phyloP scores from a whole-genome alignment of 2,797 vertebrate genomes.

The Typhlichthys eigenmanni region DNA sequence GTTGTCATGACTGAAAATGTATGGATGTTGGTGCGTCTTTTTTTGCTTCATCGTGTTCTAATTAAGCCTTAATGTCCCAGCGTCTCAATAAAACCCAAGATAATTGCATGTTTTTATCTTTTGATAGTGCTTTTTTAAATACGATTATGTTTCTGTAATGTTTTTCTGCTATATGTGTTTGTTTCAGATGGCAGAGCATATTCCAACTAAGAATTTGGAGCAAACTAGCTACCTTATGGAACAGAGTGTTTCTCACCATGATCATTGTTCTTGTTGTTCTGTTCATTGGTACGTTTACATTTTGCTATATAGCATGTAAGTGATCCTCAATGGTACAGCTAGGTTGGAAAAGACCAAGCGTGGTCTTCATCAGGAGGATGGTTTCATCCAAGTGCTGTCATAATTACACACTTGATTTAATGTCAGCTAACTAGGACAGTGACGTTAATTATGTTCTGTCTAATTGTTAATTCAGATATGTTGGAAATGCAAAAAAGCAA shows the following conservation, averaged over 20 bases:
- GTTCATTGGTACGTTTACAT: slow-evolving; percentile 85
- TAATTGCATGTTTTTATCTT: background rate
- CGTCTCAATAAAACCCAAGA: too few species aligned
- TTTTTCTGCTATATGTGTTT: background rate
- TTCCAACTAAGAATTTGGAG: slow-evolving; percentile 85
- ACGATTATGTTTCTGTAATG: background rate
- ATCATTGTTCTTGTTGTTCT: slow-evolving; percentile 89
- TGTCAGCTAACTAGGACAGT: too few species aligned
- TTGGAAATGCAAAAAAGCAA: too few species aligned
- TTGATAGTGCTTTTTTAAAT: background rate
- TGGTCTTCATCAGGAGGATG: too few species aligned
- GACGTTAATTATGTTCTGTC: too few species aligned
- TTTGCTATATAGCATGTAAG: too few species aligned
- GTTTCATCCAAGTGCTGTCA: too few species aligned
- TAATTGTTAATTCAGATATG: too few species aligned
- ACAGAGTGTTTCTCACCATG: slow-evolving; percentile 90
- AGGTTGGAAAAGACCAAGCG: too few species aligned
- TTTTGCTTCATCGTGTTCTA: background rate
- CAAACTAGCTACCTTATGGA: slow-evolving; percentile 84
- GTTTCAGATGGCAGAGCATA: slow-evolving; percentile 68
- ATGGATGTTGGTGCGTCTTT: slow-evolving; percentile 2
- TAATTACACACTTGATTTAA: too few species aligned
- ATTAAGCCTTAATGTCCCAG: too few species aligned
- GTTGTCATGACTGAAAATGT: background rate
- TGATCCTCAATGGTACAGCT: too few species aligned